Base-by-base conservation (phyloP, 2,888 invertebrate species). In the Mimachlamys varia region DNA sequence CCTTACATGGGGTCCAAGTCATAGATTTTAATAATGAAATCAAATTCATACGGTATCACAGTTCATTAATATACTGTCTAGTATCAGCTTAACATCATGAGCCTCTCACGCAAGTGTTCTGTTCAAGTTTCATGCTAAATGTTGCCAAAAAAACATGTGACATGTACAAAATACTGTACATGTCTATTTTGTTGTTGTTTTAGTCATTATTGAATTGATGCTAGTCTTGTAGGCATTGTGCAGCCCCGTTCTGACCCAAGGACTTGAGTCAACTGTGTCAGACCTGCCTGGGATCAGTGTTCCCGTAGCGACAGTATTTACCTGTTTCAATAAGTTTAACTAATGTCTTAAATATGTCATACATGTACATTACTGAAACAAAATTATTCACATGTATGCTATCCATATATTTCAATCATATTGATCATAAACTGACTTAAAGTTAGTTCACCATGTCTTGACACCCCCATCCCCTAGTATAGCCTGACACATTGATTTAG, bases 121-220 rank as follows among this genome's bases (percentile, higher is more conserved):
- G 13, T 76, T 76, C 76, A 76, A 76, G 76, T 76, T 62, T 76
- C 76, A 76, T 76, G 76, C 76, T 76, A 76, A 76, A 76, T 76
- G 76, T 76, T 76, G 76, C 76, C 76, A 76, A 76, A 76, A 76
- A 76, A 76, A 27, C 22, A 76, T 76, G 53, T 53, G 27, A 33
- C 27, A 10, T 62, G n/a, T 22, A 62, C 7, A 22, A 62, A n/a
- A 76, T 27, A 33, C 27, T 27, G 33, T 33, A 76, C 27, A 33
- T 76, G 33, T 76, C 4, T 33, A 76, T 76, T 76, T 76, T 76
- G 10, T 62, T 62, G 76, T 76, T 76, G 33, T 76, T 76, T 76
- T 76, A 76, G 76, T 76, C 76, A 76, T 33, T 76, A 76, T 76
- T 76, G 76, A 76, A 76, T 76, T 76, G 76, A 76, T 76, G 76